A percentile compares a stretch with the other conserved stretches of the same genome.
These are phyloP conservation scores for Caenorhabditis sinica DNA, from an alignment of 2,888 invertebrate genomes.

Conservation along the genomic window DNA sequence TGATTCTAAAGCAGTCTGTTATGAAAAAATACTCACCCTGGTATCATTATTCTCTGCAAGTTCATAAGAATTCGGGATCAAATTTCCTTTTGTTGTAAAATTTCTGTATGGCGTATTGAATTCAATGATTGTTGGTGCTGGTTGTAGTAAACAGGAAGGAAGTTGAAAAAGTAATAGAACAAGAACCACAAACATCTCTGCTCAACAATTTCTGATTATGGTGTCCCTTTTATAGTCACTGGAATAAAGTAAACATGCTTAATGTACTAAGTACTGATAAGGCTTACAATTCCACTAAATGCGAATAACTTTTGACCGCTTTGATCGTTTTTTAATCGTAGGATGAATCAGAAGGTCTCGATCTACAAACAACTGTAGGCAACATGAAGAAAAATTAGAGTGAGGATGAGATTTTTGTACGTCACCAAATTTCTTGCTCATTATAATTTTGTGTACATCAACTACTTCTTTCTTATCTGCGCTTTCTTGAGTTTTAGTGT, in stretches of 20 bases:
- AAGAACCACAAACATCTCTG: not conserved
- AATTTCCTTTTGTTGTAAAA: not conserved
- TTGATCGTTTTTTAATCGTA: too few relatives aligned
- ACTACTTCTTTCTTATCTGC: too few relatives aligned
- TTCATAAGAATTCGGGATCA: not conserved
- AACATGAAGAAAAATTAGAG: too few relatives aligned
- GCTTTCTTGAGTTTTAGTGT: too few relatives aligned
- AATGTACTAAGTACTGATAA: not conserved
- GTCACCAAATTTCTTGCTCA: too few relatives aligned
- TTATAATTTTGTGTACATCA: too few relatives aligned
- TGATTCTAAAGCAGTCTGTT: too few relatives aligned
- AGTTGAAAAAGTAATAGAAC: not conserved
- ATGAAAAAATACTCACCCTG: not conserved
- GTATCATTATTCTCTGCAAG: not conserved
- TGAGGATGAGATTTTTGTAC: too few relatives aligned
- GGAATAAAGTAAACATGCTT: too few relatives aligned
- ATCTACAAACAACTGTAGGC: too few relatives aligned
- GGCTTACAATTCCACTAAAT: not conserved
- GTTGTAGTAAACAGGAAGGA: not conserved
- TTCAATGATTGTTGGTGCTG: not conserved
- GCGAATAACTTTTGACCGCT: too few relatives aligned
- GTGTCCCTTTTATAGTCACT: not conserved
- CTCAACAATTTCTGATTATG: not conserved
- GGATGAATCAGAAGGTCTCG: too few relatives aligned
- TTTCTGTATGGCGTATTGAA: not conserved